These are phyloP conservation scores for Oreochromis aureus DNA, from an alignment of 2,113 vertebrate species.

Conservation along the genomic window DNA sequence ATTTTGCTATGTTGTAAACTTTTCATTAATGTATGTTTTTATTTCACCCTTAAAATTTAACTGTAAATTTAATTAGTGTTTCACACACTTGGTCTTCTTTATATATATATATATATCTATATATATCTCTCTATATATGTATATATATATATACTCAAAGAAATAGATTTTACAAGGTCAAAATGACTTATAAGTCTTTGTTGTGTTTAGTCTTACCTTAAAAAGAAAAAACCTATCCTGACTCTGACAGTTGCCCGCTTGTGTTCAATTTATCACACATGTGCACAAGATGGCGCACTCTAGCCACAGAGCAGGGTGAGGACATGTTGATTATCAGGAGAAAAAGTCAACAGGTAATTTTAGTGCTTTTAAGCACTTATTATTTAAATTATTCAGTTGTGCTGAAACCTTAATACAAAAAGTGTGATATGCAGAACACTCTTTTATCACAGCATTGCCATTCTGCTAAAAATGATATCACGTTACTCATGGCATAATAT, in stretches of 20 bases:
- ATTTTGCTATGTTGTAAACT: background rate
- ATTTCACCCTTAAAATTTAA: background rate
- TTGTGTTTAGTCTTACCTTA: no score
- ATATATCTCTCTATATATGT: no score
- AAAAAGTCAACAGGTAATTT: background rate
- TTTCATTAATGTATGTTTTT: background rate
- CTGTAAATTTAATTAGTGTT: background rate
- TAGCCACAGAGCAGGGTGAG: background rate
- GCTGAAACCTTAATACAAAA: background rate
- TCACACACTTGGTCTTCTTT: background rate
- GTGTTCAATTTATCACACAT: background rate
- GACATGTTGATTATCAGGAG: background rate
- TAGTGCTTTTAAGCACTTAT: background rate
- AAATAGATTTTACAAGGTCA: background rate
- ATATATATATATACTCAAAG: no score
- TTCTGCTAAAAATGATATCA: background rate
- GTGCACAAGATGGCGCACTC: accelerated
- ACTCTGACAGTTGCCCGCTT: background rate
- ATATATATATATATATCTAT: no score
- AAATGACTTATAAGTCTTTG: background rate
- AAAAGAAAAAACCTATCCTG: no score
- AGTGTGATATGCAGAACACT: background rate
- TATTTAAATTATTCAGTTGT: background rate
- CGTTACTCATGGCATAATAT: background rate
- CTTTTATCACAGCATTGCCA: background rate